phyloP scores from a whole-genome alignment of 1,140 invertebrate species.

The Andrena cerasifolii region DNA sequence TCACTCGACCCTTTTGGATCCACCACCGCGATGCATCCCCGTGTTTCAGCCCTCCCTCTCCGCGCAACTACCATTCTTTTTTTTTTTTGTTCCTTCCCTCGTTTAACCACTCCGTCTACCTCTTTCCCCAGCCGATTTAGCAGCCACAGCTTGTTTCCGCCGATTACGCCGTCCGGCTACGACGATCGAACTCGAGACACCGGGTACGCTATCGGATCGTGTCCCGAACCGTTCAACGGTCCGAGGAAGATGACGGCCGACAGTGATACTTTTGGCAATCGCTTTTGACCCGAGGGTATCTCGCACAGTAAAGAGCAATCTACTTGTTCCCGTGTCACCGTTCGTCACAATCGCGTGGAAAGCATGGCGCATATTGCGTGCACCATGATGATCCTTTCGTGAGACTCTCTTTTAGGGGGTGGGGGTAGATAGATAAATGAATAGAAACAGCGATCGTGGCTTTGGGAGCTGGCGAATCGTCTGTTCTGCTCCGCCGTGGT shows the following conservation, averaged over 20 bases:
- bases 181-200: neutral
- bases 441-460: conserved; percentile 10
- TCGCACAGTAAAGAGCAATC: conserved; percentile 56
- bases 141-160: neutral
- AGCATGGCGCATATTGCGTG: conserved; percentile 47
- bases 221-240: too few relatives aligned
- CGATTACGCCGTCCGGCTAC: conserved; percentile 6
- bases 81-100: too few relatives aligned
- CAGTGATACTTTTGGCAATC: conserved; percentile 55
- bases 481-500: neutral
- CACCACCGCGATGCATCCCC: conserved; percentile 25
- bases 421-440: conserved; percentile 44
- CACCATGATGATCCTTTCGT: conserved; percentile 34
- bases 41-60: neutral
- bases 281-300: conserved; percentile 47
- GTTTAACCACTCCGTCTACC: conserved; percentile 33
- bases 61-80: conserved; percentile 1
- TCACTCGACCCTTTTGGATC: conserved; percentile 38
- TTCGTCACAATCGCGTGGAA: conserved; percentile 27
- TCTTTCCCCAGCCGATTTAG: conserved; percentile 33
- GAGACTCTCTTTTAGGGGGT: neutral
- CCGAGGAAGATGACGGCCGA: too few relatives aligned
- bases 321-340: conserved; percentile 24
- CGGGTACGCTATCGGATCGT: neutral
- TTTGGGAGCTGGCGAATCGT: neutral